Conservation (phyloP, 2,888 invertebrate genomes). For the Tenthredo distinguenda region DNA sequence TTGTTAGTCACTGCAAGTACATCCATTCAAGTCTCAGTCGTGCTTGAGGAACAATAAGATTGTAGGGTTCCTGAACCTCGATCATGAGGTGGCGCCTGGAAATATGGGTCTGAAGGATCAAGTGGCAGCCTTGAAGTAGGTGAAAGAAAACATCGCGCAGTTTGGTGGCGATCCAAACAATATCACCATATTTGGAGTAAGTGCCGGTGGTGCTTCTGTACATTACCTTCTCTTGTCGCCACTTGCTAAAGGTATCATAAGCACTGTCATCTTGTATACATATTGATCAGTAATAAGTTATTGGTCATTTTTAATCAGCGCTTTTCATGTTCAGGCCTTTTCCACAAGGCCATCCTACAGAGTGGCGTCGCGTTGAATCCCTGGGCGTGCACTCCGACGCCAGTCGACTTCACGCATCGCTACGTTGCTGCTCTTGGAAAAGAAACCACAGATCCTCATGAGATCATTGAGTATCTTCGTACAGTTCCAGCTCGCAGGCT, state of each 20-base stretch:
- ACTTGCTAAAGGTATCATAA: conserved; percentile 63
- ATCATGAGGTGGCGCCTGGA: conserved; percentile 66
- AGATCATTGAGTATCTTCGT: conserved; percentile 37
- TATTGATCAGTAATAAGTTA: background rate
- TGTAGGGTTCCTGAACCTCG: conserved; percentile 69
- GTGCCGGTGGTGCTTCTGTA: conserved; percentile 63
- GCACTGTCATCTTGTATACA: background rate
- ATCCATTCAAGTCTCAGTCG: background rate
- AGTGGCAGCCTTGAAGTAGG: conserved; percentile 67
- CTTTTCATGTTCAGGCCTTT: conserved; percentile 62
- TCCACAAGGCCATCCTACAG: conserved; percentile 69
- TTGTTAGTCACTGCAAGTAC: background rate
- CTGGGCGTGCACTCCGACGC: conserved; percentile 55
- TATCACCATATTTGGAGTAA: conserved; percentile 68
- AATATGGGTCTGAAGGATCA: conserved; percentile 71
- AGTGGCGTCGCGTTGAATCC: conserved; percentile 62
- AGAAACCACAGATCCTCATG: conserved; percentile 17
- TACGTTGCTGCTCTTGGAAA: conserved; percentile 18
- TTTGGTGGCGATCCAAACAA: conserved; percentile 70
- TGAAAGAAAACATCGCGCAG: conserved; percentile 66
- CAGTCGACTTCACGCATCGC: background rate
- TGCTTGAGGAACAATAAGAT: background rate
- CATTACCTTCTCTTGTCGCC: conserved; percentile 65
- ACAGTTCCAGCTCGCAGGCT: background rate
- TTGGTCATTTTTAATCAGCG: background rate